Evolutionary conservation across 2,797 vertebrate genomes (phyloP).

Genomic region (Tiaroga cobitis): DNA sequence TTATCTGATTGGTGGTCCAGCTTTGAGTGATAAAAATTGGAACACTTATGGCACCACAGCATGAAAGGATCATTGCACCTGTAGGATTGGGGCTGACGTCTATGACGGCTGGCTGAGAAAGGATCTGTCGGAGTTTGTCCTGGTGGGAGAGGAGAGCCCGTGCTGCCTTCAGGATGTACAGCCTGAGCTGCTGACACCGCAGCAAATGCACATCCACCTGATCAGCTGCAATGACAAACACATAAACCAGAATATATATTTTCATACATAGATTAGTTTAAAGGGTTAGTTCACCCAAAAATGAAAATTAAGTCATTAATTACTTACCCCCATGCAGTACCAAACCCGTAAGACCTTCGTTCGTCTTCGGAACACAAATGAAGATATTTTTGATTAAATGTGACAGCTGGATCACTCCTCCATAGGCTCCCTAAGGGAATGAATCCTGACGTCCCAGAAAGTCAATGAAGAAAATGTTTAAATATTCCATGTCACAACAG

Average conservation of each 20-base stretch:
- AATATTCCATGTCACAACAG: too few relatives aligned
- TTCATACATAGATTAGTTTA: not conserved
- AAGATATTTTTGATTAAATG: too few relatives aligned
- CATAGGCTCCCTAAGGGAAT: too few relatives aligned
- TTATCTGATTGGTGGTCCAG: constrained; percentile 19
- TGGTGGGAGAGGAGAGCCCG: constrained; percentile 95
- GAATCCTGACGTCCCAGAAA: too few relatives aligned
- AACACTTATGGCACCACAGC: not conserved
- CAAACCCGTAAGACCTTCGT: too few relatives aligned
- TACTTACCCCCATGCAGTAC: too few relatives aligned
- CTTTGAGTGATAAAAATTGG: not conserved
- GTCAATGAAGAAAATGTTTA: too few relatives aligned
- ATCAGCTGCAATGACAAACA: constrained; percentile 75
- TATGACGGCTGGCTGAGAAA: constrained; percentile 91
- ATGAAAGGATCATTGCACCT: constrained; percentile 64
- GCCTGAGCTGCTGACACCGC: constrained; percentile 92
- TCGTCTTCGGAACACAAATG: too few relatives aligned
- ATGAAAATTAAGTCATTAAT: too few relatives aligned
- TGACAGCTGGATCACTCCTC: too few relatives aligned
- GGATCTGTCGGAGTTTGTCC: constrained; percentile 93
- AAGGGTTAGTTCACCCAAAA: too few relatives aligned
- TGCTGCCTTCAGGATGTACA: constrained; percentile 94
- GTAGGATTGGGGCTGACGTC: constrained; percentile 78
- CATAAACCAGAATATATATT: constrained; percentile 3
- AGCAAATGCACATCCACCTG: constrained; percentile 94